Evolutionary conservation across 2,888 invertebrate genomes (phyloP).

Genomic region (Drosophila kuntzei): DNA sequence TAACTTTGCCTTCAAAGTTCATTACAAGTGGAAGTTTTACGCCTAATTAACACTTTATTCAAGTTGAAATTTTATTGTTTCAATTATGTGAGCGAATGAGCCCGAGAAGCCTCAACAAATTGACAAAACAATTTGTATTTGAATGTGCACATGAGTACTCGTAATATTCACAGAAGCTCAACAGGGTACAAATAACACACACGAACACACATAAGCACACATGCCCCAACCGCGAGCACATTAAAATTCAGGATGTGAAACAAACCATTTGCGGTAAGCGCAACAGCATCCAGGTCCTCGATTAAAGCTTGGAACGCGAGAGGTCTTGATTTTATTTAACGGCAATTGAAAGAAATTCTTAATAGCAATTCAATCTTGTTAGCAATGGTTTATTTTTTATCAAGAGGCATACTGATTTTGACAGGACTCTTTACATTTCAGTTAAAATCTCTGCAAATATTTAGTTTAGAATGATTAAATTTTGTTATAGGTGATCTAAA

Average conservation of each 20-base stretch:
- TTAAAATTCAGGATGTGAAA: constrained; percentile 79
- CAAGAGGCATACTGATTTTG: not conserved
- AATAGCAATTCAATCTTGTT: not conserved
- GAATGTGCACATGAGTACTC: constrained; percentile 32
- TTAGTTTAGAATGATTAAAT: not conserved
- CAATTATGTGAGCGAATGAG: constrained; percentile 64
- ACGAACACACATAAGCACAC: constrained; percentile 22
- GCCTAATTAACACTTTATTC: constrained; percentile 79
- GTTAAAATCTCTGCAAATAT: not conserved
- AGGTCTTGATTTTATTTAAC: not conserved
- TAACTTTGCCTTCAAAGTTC: constrained; percentile 64
- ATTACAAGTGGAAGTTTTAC: constrained; percentile 66
- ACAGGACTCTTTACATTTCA: not conserved
- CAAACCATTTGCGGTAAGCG: constrained; percentile 67
- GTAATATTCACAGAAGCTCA: constrained; percentile 22
- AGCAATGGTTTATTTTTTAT: not conserved
- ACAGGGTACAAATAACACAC: constrained; percentile 33
- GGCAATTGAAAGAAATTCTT: not conserved
- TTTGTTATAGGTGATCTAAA: not conserved
- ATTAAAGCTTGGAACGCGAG: constrained; percentile 8
- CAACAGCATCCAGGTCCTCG: constrained; percentile 43
- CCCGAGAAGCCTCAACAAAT: constrained; percentile 47
- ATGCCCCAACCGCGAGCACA: constrained; percentile 45
- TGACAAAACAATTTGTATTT: constrained; percentile 64
- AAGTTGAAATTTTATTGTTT: constrained; percentile 73